Evolutionary conservation across 2,797 vertebrate species (phyloP).

Genomic region (Pangasius djambal): DNA sequence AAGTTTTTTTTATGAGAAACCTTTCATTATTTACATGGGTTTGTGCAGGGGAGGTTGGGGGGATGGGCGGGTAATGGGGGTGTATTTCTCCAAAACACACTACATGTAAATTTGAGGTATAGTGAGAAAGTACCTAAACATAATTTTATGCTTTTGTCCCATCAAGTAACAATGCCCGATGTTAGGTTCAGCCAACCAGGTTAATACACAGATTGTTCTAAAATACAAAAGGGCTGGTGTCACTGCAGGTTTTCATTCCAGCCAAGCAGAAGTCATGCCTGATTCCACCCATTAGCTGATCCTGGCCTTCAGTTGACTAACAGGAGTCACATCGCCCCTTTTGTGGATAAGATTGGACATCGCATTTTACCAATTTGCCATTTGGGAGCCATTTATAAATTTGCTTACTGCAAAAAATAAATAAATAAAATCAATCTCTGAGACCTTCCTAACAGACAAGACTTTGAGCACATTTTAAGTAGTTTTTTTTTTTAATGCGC

Average conservation of each 20-base stretch:
- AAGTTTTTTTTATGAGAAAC: not conserved
- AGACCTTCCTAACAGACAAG: not conserved
- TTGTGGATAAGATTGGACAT: not conserved
- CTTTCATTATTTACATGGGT: not conserved
- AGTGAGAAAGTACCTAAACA: constrained; percentile 29
- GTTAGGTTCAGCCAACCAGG: constrained; percentile 76
- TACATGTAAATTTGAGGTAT: not conserved
- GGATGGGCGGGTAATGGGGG: too few species aligned
- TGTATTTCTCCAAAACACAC: not conserved
- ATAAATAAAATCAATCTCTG: not conserved
- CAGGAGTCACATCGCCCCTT: not conserved
- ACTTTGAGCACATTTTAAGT: not conserved
- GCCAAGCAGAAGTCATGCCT: not conserved
- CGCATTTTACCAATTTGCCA: not conserved
- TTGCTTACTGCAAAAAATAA: not conserved
- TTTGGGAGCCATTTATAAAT: not conserved
- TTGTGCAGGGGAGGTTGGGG: not conserved
- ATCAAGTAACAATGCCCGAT: constrained; percentile 56
- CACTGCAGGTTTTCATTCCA: not conserved
- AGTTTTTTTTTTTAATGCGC: not conserved
- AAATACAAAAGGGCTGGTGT: constrained; percentile 69
- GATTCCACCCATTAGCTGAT: not conserved
- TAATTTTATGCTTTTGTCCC: constrained; percentile 64
- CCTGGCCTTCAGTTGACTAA: not conserved
- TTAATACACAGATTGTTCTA: constrained; percentile 74